A percentile compares a stretch with the other conserved stretches of the same genome.
phyloP scores from a whole-genome alignment of 2,113 vertebrate genomes.

The Onychostoma macrolepis region DNA sequence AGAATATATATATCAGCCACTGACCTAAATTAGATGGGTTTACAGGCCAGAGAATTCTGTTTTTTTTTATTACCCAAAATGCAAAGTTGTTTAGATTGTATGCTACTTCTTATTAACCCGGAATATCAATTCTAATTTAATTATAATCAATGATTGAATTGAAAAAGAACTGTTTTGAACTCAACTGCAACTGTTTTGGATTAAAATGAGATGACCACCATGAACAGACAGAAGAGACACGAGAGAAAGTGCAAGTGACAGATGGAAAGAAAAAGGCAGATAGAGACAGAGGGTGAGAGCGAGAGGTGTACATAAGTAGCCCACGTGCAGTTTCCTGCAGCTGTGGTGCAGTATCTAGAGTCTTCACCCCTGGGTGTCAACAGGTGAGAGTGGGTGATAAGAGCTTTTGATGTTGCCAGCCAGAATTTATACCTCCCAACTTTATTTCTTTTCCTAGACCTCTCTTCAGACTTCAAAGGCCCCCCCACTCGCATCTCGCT shows the following conservation, averaged over 20 bases:
- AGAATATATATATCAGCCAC: neutral
- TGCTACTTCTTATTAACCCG: neutral
- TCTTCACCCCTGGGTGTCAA: constrained; percentile 78
- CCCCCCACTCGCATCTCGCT: constrained; percentile 85
- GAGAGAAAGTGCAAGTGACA: neutral
- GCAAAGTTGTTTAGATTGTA: neutral
- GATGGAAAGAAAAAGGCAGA: constrained; percentile 5
- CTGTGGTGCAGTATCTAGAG: constrained; percentile 62
- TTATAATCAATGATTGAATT: neutral
- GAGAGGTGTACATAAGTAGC: constrained; percentile 47
- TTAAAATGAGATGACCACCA: neutral
- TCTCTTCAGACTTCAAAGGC: constrained; percentile 96
- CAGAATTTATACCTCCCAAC: constrained; percentile 90
- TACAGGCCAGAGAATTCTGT: neutral
- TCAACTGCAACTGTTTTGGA: neutral
- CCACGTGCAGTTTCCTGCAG: constrained; percentile 43
- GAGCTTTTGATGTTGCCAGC: constrained; percentile 90
- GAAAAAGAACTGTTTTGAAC: neutral
- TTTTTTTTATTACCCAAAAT: neutral
- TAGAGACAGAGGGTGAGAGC: constrained; percentile 37
- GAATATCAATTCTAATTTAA: neutral
- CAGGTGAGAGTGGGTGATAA: constrained; percentile 88
- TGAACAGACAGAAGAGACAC: neutral
- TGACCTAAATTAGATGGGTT: neutral
- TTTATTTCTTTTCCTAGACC: constrained; percentile 88